phyloP scores from a whole-genome alignment of 1,140 invertebrate genomes.

The Physella acuta region DNA sequence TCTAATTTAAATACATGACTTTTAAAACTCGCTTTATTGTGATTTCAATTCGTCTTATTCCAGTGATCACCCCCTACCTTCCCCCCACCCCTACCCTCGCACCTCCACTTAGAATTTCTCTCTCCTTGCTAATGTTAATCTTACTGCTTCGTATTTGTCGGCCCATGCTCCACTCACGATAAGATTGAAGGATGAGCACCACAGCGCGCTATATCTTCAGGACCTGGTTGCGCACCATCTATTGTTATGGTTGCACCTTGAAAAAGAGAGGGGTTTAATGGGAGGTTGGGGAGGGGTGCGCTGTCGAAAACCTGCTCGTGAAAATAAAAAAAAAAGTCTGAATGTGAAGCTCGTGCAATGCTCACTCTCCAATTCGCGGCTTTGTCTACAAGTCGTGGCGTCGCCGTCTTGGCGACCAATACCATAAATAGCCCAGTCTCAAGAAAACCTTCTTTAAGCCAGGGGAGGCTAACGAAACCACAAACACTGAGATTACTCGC shows the following conservation, averaged over 20 bases:
- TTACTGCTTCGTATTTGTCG: not conserved
- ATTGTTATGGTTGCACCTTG: conserved; percentile 19
- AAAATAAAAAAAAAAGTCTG: conserved; percentile 1
- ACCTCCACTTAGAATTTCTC: not conserved
- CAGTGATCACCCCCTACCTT: not conserved
- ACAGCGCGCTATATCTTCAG: conserved; percentile 11
- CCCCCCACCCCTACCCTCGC: not conserved
- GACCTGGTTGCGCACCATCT: conserved; percentile 14
- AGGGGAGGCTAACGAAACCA: too few relatives aligned
- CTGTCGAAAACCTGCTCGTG: conserved; percentile 4
- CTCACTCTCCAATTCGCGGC: conserved; percentile 9
- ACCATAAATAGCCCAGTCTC: conserved; percentile 11
- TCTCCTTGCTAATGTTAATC: not conserved
- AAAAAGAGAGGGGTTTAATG: too few relatives aligned
- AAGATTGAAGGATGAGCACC: conserved; percentile 10
- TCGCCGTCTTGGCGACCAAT: not conserved
- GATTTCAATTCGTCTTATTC: not conserved
- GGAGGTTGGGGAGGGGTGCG: too few relatives aligned
- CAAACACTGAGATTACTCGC: too few relatives aligned
- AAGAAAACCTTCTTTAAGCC: too few relatives aligned
- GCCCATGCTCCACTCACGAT: not conserved
- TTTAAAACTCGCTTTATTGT: too few relatives aligned
- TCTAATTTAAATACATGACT: too few relatives aligned
- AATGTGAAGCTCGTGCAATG: conserved; percentile 4
- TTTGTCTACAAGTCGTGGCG: conserved; percentile 13